Evolutionary conservation across 1,140 invertebrate genomes (phyloP).

Genomic region (Fopius arisanus): DNA sequence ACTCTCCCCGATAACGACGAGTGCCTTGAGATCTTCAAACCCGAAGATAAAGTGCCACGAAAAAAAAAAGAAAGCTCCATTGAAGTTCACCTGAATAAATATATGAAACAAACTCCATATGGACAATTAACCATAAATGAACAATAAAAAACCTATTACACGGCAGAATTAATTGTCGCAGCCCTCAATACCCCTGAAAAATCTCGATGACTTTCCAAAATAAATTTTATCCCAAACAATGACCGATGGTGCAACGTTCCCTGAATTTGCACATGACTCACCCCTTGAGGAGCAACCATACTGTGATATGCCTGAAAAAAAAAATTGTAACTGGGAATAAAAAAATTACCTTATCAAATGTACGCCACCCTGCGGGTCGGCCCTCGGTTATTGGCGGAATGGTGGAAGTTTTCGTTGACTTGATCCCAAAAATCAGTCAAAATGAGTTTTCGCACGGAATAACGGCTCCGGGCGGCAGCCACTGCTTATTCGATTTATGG

Average conservation of each 20-base stretch:
- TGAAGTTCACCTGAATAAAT: too few species aligned
- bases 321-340: constrained; percentile 15
- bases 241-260: neutral
- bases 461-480: constrained; percentile 45
- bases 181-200: too few species aligned
- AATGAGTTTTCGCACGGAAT: constrained; percentile 40
- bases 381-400: constrained; percentile 65
- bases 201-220: too few species aligned
- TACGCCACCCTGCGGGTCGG: constrained; percentile 65
- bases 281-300: neutral
- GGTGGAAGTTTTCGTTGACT: constrained; percentile 64
- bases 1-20: too few species aligned
- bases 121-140: too few species aligned
- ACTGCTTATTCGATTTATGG: constrained; percentile 46
- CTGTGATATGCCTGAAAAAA: neutral
- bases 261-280: constrained; percentile 13
- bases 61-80: too few species aligned
- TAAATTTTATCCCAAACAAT: neutral
- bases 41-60: too few species aligned
- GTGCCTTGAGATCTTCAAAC: too few species aligned
- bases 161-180: too few species aligned
- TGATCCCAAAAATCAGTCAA: constrained; percentile 65
- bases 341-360: constrained; percentile 58
- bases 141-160: too few species aligned
- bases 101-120: too few species aligned